Base-by-base conservation (phyloP, 2,113 vertebrate genomes). In the Oxyruncus cristatus region DNA sequence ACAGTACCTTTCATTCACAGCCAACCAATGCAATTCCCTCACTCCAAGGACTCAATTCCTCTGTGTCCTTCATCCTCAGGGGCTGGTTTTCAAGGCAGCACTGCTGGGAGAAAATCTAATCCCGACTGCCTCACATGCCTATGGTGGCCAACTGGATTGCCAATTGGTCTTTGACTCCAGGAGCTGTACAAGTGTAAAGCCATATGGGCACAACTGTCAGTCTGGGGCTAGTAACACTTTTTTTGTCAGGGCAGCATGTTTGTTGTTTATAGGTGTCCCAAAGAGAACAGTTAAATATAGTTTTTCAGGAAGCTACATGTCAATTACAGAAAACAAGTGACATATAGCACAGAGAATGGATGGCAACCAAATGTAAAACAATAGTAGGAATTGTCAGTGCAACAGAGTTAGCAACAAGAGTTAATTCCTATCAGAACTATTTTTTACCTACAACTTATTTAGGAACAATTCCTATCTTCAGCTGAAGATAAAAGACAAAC, bases 321-420 rank as follows among this genome's bases (percentile, higher is more conserved):
- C 41, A 53, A 66, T 89, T 59, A 58, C 37, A 79, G 42, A 89
- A 93, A 83, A 77, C 50, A 83, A 92, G 17, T 14, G 65, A 72
- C n/a, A 46, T 7, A 35, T 7, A 63, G 72, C 39, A 72, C 30
- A 92, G 13, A 67, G 20, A 84, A 77, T 4, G 21, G n/a, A 89
- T 44, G 18, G 30, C 39, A 92, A 94, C 9, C 22, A 88, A 88
- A 84, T 41, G 39, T 27, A 94, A 88, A 88, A 80, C 10, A 4
- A 53, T 8, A 81, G n/a, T 14, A 72, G 30, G 27, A 86, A 86
- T 3, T 6, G 3, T 23, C 70, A 74, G 8, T 20, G 26, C n/a
- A 85, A 53, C 3, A 30, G 24, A 83, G n/a, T 85, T 73, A 39
- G 75, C 26, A 94, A 84, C 11, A 33, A 71, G 4, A 18, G 11